Evolutionary conservation across 2,113 vertebrate species (phyloP).

Genomic region (Lophochroa leadbeateri): DNA sequence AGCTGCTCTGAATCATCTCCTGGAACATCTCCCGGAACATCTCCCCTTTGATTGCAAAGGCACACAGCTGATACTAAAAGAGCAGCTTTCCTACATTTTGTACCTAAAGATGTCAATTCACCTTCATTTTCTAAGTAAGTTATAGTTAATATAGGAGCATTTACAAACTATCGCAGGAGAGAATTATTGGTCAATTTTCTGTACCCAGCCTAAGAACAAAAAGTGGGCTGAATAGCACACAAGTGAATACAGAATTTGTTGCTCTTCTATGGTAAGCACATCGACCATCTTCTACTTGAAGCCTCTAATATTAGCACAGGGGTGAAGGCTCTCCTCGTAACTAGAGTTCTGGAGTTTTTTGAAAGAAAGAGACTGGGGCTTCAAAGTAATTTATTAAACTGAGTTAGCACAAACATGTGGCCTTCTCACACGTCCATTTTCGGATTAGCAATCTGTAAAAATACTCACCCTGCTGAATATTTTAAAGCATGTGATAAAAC

Average conservation of each 20-base stretch:
- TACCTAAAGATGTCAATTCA: background rate
- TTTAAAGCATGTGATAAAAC: slow-evolving; percentile 7
- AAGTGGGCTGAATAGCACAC: background rate
- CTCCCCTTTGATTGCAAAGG: background rate
- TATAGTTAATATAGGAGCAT: background rate
- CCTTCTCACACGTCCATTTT: background rate
- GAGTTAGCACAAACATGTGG: background rate
- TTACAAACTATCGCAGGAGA: background rate
- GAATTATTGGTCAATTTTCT: background rate
- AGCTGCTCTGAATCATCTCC: background rate
- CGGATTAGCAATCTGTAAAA: slow-evolving; percentile 4
- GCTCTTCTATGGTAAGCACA: background rate
- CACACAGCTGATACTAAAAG: background rate
- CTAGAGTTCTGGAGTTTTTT: background rate
- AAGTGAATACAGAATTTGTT: background rate
- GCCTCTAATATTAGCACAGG: background rate
- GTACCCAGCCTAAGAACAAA: background rate
- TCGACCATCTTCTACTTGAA: background rate
- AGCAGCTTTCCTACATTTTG: background rate
- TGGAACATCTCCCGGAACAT: background rate
- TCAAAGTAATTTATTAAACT: background rate
- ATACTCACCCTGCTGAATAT: background rate
- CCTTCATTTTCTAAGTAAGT: background rate
- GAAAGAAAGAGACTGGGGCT: background rate
- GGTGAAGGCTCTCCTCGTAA: background rate